phyloP scores from a whole-genome alignment of 2,888 invertebrate genomes.

The Drosophila demipolita region DNA sequence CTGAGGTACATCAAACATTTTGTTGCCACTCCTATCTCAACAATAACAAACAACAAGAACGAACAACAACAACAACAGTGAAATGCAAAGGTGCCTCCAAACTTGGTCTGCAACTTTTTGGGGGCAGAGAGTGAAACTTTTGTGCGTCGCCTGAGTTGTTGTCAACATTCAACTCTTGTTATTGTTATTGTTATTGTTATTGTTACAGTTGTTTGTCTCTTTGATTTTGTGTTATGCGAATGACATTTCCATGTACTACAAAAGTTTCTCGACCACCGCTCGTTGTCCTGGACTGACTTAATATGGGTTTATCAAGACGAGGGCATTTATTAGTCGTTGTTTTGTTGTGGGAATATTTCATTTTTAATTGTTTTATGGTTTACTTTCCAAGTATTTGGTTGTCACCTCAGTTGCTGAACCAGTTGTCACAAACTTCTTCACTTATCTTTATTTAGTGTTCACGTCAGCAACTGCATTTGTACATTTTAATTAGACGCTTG shows the following conservation, averaged over 20 bases:
- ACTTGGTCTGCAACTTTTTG: constrained; percentile 54
- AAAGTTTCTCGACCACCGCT: constrained; percentile 75
- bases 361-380: constrained; percentile 78
- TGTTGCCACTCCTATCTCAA: constrained; percentile 71
- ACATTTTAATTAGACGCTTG: constrained; percentile 70
- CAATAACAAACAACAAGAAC: constrained; percentile 30
- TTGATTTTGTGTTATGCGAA: constrained; percentile 72
- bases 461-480: constrained; percentile 28
- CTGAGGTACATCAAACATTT: constrained; percentile 79
- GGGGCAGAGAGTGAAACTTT: constrained; percentile 64
- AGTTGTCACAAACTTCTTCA: constrained; percentile 47
- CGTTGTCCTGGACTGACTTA: constrained; percentile 49
- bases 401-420: constrained; percentile 31
- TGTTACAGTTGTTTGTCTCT: constrained; percentile 35
- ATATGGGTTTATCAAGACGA: not conserved
- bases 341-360: constrained; percentile 71
- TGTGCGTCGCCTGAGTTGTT: constrained; percentile 72
- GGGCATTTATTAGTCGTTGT: constrained; percentile 15
- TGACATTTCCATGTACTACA: constrained; percentile 80
- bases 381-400: constrained; percentile 72
- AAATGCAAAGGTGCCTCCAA: constrained; percentile 75
- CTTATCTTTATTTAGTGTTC: constrained; percentile 12
- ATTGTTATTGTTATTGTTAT: constrained; percentile 21
- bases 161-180: constrained; percentile 35
- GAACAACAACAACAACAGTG: constrained; percentile 45